A percentile compares a stretch with the other conserved stretches of the same genome.
phyloP scores from a whole-genome alignment of 2,113 vertebrate genomes.

The Phylloscopus whistleri region DNA sequence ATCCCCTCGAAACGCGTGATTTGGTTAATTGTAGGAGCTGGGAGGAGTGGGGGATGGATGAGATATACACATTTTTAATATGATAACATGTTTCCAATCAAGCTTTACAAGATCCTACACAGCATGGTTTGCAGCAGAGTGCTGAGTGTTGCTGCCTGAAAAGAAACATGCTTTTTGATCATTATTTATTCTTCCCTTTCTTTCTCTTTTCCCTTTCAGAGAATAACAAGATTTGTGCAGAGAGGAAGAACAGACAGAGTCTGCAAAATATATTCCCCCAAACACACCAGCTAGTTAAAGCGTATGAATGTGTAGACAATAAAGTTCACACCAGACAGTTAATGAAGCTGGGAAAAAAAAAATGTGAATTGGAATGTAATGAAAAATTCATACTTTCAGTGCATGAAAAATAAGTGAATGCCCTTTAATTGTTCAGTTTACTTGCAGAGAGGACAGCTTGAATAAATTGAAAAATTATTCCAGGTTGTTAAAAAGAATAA shows the following conservation, averaged over 20 bases:
- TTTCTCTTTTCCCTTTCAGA: conserved; percentile 18
- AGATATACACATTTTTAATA: conserved; percentile 4
- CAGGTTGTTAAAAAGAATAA: neutral
- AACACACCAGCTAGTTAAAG: conserved; percentile 38
- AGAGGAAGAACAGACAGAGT: neutral
- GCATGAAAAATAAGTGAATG: conserved; percentile 65
- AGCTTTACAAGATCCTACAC: conserved; percentile 30
- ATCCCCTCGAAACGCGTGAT: conserved; percentile 30
- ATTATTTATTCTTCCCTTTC: conserved; percentile 27
- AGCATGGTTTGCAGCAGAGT: neutral
- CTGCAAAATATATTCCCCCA: conserved; percentile 35
- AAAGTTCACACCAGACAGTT: conserved; percentile 69
- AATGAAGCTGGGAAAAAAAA: conserved; percentile 54
- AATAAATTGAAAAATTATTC: conserved; percentile 45
- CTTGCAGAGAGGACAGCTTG: conserved; percentile 27
- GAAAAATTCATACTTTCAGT: conserved; percentile 69
- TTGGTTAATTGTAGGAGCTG: neutral
- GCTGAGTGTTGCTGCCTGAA: neutral
- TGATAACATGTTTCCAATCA: conserved; percentile 24
- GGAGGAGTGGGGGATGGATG: neutral
- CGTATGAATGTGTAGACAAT: conserved; percentile 42
- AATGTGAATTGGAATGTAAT: conserved; percentile 63
- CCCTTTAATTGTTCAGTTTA: conserved; percentile 67
- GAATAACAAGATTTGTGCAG: conserved; percentile 17
- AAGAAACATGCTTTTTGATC: neutral